Base-by-base conservation (phyloP, 2,888 invertebrate genomes). In the Phalera bucephala region DNA sequence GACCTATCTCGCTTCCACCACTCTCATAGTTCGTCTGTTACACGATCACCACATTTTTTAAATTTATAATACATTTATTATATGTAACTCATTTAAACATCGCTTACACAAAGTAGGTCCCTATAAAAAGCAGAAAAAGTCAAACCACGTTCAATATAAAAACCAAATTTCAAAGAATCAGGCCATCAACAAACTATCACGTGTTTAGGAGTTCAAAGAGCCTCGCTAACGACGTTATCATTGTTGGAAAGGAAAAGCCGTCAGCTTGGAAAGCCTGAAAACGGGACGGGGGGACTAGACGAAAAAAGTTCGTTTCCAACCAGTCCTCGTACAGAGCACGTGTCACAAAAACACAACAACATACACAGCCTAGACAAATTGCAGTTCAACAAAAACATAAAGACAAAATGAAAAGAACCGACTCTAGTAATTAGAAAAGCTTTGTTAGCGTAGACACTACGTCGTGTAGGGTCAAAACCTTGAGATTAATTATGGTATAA, bases 251-350 rank as follows among this genome's bases (percentile, higher is more conserved):
- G 72, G 74, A 71, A 73, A 74, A 71, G 63, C 69, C 70, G 72
- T 67, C 74, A 67, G 72, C 68, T 72, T 72, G 72, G 71, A 79
- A 76, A 76, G 70, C 66, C 72, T 70, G 80, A 66, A 75, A 80
- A 79, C 70, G 68, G 70, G 68, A 64, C 62, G 67, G 68, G 72
- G 76, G 73, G 77, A 78, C 80, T 79, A 79, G 81, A 77, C 77
- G 80, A 82, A 86, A 86, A 84, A 85, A 17, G 80, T 68, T 74
- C 71, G 72, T 79, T 85, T 83, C 84, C 85, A 80, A 66, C 64
- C 34, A 39, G 44, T 45, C 38, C 36, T 40, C 33, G 73, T 76
- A 58, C 71, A 66, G 34, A 65, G 38, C 61, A 48, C 29, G 59
- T 29, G 32, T 31, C 45, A 45, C 14, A 29, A 23, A 14, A 26